Base-by-base conservation (phyloP, 2,888 invertebrate species). In the Apamea epomidion region DNA sequence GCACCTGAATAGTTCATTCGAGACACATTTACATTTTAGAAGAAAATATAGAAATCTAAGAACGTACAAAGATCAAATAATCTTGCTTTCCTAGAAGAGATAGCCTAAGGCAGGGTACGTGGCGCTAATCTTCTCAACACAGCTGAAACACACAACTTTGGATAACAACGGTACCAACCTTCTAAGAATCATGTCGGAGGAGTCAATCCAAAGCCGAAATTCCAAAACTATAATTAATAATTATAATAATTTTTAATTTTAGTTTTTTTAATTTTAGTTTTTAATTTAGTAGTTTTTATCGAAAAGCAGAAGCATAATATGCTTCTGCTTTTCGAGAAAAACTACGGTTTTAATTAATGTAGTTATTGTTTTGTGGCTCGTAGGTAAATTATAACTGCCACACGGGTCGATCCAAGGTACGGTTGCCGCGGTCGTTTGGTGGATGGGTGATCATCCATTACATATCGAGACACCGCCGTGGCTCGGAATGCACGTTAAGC, bases 11-110 rank as follows among this genome's bases (percentile, higher is more conserved):
- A 77, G 60, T 77, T 77, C 51, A 60, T 83, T 71, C 18, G 21
- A 32, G 58, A 60, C 21, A 64, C 51, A 76, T 76, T 82, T 82
- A 81, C 83, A 76, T 70, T 81, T 83, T 21, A 25, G 6, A n/a
- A 76, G 42, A 82, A 70, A 58, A 64, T 65, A 60, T n/a, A 64
- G 0, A 65, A 76, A 42, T 62, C 21, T 65, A 21, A 32, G 18
- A 64, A 58, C n/a, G 32, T 60, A 25, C 67, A 68, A n/a, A 45
- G 29, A 62, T 69, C 32, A 67, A 60, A 82, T 29, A 25, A 60
- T 74, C 32, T 8, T 37, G 45, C 1, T 74, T 68, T 37, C 10
- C 37, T 58, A 8, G 21, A 18, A 21, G 7, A 21, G 51, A 51
- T 51, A 62, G 62, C n/a, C 25, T 14, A 5, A 75, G 18, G 7